Conservation (phyloP, 2,113 vertebrate species). For the Equus quagga region DNA sequence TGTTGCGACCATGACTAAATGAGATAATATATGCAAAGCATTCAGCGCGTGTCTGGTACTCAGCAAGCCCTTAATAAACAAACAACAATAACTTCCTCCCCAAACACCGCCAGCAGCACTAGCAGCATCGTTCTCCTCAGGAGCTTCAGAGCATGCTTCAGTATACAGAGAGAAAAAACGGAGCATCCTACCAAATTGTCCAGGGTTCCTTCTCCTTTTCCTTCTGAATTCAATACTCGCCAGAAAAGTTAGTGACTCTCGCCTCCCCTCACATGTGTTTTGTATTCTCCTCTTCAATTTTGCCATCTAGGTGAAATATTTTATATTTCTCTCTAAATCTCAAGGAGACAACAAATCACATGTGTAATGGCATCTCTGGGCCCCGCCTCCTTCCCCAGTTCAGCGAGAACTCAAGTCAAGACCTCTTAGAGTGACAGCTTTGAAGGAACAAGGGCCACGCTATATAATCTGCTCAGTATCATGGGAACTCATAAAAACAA, state of each 20-base stretch:
- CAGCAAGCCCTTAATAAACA: conserved; percentile 3
- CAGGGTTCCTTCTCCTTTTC: not conserved
- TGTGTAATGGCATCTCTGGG: not conserved
- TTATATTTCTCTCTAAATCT: not conserved
- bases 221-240: not conserved
- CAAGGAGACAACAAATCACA: not conserved
- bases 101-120: not conserved
- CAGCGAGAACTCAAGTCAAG: not conserved
- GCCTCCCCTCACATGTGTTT: not conserved
- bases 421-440: not conserved
- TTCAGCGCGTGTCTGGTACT: not conserved
- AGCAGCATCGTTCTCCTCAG: not conserved
- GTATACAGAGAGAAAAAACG: not conserved
- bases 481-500: not conserved
- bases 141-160: not conserved
- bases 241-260: not conserved
- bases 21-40: not conserved
- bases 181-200: not conserved
- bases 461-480: not conserved
- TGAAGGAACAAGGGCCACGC: not conserved
- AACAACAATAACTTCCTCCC: not conserved
- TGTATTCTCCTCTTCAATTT: not conserved
- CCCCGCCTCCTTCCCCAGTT: not conserved
- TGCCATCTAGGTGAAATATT: not conserved
- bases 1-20: not conserved